Conservation (phyloP, 2,797 vertebrate species). For the Ctenopoma multispine region DNA sequence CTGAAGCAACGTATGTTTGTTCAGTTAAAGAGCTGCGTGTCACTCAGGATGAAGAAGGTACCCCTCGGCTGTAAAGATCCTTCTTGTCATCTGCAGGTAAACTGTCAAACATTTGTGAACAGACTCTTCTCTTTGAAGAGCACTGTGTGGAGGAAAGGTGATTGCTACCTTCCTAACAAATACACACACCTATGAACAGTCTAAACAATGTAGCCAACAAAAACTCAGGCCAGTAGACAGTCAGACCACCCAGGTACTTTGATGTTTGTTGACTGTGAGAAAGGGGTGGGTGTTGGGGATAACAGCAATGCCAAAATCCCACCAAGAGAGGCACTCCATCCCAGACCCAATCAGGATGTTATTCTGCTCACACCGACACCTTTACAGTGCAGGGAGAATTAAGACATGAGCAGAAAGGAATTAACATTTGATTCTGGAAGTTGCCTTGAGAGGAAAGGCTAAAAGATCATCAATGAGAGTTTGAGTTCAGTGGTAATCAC, state of each 20-base stretch:
- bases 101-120: constrained; percentile 55
- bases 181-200: constrained; percentile 58
- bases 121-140: constrained; percentile 62
- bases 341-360: constrained; percentile 79
- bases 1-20: constrained; percentile 15
- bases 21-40: constrained; percentile 12
- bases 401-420: constrained; percentile 64
- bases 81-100: constrained; percentile 49
- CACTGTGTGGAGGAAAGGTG: constrained; percentile 51
- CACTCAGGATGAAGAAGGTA: not conserved
- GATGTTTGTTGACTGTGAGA: constrained; percentile 66
- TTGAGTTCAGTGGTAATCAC: constrained; percentile 52
- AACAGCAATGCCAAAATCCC: constrained; percentile 59
- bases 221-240: constrained; percentile 53
- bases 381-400: constrained; percentile 63
- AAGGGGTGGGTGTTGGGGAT: constrained; percentile 38
- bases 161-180: constrained; percentile 69
- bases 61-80: constrained; percentile 22
- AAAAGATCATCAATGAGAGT: constrained; percentile 37
- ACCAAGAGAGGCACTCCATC: constrained; percentile 67
- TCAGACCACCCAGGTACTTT: constrained; percentile 77
- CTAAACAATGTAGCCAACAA: constrained; percentile 65
- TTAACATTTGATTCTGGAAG: constrained; percentile 70
- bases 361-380: constrained; percentile 76
- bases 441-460: constrained; percentile 72